phyloP scores from a whole-genome alignment of 2,797 vertebrate species.

The Cyclura pinguis region DNA sequence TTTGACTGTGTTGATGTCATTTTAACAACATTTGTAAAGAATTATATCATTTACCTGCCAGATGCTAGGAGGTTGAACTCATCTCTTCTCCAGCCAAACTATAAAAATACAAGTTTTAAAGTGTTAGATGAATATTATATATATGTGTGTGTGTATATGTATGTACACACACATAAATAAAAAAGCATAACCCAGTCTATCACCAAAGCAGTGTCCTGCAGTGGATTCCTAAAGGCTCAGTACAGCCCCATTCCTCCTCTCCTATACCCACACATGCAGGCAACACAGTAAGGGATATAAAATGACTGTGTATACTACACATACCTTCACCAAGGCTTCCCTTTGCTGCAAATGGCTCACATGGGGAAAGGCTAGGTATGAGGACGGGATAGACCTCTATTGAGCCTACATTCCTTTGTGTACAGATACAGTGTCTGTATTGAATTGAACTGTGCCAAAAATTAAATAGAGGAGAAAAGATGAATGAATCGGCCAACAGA shows the following conservation, averaged over 20 bases:
- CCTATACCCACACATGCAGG: background rate
- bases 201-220: background rate
- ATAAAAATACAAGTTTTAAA: conserved; percentile 57
- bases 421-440: background rate
- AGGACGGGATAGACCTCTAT: background rate
- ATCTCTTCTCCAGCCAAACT: conserved; percentile 89
- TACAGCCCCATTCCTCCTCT: background rate
- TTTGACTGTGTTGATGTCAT: background rate
- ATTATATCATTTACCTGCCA: conserved; percentile 83
- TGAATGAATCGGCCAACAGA: background rate
- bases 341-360: background rate
- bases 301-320: background rate
- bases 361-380: background rate
- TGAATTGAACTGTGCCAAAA: background rate
- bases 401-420: background rate
- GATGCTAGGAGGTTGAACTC: conserved; percentile 88
- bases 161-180: no score
- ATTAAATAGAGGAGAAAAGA: background rate
- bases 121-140: background rate
- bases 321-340: background rate
- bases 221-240: background rate
- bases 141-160: no score
- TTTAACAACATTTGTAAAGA: background rate
- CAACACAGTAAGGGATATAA: background rate
- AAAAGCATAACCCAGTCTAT: background rate